A percentile compares a stretch with the other conserved stretches of the same genome.
Conservation (phyloP, 2,888 invertebrate genomes). For the Mongoloraphidia duomilia region DNA sequence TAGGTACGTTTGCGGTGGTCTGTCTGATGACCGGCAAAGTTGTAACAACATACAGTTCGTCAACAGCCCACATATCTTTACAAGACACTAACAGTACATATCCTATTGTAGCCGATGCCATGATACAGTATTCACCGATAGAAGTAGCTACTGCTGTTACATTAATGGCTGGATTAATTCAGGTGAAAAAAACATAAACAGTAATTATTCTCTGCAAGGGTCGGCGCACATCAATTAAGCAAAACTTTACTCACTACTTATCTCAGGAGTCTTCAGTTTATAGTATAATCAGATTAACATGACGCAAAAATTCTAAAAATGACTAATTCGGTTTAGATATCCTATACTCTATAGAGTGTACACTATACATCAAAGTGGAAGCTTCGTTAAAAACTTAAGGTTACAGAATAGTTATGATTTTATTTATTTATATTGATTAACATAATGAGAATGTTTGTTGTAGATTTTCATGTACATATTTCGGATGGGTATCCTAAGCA, state of each 20-base stretch:
- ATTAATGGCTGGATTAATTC: constrained; percentile 58
- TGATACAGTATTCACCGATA: constrained; percentile 30
- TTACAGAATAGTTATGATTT: too few relatives aligned
- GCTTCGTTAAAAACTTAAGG: too few relatives aligned
- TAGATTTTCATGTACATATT: constrained; percentile 49
- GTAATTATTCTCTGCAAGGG: neutral
- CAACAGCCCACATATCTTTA: constrained; percentile 17
- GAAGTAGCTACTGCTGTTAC: constrained; percentile 65
- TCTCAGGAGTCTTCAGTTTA: too few relatives aligned
- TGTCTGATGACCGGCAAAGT: constrained; percentile 84
- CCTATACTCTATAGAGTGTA: too few relatives aligned
- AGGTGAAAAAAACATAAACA: constrained; percentile 36
- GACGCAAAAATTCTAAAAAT: too few relatives aligned
- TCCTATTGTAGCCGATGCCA: neutral
- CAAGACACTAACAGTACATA: constrained; percentile 11
- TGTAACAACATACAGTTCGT: constrained; percentile 33
- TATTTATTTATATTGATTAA: neutral
- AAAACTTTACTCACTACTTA: too few relatives aligned
- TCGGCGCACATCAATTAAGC: too few relatives aligned
- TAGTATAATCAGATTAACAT: too few relatives aligned
- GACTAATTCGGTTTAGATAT: too few relatives aligned
- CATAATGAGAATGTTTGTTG: constrained; percentile 22
- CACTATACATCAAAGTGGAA: too few relatives aligned
- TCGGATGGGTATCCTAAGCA: constrained; percentile 42
- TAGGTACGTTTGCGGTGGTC: constrained; percentile 72